Evolutionary conservation across 1,140 invertebrate genomes (phyloP).

Genomic region (Lepidostoma basale): DNA sequence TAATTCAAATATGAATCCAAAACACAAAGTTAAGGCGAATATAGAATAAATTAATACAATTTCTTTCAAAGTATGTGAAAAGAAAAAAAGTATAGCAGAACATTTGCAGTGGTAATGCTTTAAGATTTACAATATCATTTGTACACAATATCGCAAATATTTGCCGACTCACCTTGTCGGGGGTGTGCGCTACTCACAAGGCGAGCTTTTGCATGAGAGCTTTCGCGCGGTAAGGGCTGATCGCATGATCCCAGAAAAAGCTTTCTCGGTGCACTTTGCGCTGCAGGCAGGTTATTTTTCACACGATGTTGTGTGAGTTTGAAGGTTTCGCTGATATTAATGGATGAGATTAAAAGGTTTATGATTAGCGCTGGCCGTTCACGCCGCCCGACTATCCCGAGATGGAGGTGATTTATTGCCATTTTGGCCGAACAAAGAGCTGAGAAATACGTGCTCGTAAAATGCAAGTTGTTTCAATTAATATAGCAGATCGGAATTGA

Average conservation of each 20-base stretch:
- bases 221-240: neutral
- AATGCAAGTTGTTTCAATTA: neutral
- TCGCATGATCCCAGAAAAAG: conserved; percentile 13
- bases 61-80: too few relatives aligned
- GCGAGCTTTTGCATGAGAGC: neutral
- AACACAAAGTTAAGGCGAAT: too few relatives aligned
- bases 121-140: too few relatives aligned
- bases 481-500: neutral
- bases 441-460: neutral
- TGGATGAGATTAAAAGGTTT: conserved; percentile 32
- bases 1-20: too few relatives aligned
- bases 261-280: neutral
- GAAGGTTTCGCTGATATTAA: conserved; percentile 33
- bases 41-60: too few relatives aligned
- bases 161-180: conserved; percentile 7
- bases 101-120: too few relatives aligned
- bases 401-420: conserved; percentile 4
- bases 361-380: conserved; percentile 29
- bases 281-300: conserved; percentile 26
- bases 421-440: neutral
- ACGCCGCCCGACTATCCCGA: neutral
- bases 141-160: conserved; percentile 10
- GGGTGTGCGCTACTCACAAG: neutral
- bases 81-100: too few relatives aligned
- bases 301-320: conserved; percentile 27